phyloP scores from a whole-genome alignment of 2,888 invertebrate species.

The Fissipunctia ypsillon region DNA sequence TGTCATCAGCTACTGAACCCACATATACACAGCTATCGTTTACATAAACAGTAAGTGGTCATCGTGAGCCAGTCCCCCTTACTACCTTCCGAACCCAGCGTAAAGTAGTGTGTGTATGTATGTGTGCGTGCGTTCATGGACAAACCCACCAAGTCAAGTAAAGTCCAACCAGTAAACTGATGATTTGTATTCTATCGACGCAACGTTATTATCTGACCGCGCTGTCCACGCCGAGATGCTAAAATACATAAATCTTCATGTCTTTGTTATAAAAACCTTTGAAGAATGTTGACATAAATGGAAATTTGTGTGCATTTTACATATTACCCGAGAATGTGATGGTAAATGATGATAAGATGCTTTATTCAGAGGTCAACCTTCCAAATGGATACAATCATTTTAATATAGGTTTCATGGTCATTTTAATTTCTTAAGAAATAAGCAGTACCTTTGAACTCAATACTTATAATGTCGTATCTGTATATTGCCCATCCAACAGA shows the following conservation, averaged over 20 bases:
- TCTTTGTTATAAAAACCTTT: conserved; percentile 60
- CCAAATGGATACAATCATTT: background rate
- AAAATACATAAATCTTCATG: conserved; percentile 60
- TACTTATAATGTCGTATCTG: no score
- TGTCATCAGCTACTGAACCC: conserved; percentile 11
- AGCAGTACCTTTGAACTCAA: no score
- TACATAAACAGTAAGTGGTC: background rate
- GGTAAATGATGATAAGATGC: conserved; percentile 34
- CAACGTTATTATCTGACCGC: conserved; percentile 57
- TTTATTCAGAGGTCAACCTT: conserved; percentile 29
- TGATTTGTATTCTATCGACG: conserved; percentile 71
- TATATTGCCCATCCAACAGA: no score
- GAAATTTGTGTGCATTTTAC: conserved; percentile 49
- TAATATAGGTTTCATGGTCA: background rate
- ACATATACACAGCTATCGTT: conserved; percentile 20
- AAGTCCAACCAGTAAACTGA: conserved; percentile 53
- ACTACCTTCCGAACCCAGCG: background rate
- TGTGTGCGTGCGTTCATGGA: conserved; percentile 38
- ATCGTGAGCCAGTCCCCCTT: background rate
- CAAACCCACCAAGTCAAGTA: background rate
- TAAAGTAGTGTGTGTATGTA: background rate
- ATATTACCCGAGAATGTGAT: conserved; percentile 53
- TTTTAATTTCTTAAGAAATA: no score
- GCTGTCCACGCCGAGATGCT: conserved; percentile 44
- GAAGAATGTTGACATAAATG: conserved; percentile 52